phyloP scores from a whole-genome alignment of 2,797 vertebrate species.

The Cynopterus sphinx region DNA sequence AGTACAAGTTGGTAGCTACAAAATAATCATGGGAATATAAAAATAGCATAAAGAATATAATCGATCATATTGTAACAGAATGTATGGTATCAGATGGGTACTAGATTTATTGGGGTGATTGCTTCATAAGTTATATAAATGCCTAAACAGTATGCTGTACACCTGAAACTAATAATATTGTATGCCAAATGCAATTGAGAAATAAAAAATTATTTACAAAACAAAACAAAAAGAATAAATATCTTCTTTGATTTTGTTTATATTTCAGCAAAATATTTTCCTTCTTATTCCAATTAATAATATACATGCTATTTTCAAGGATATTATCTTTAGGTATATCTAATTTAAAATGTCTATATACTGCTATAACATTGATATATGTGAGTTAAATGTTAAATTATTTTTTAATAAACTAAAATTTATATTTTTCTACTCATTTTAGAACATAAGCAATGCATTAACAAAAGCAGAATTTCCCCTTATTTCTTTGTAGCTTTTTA shows the following conservation, averaged over 20 bases:
- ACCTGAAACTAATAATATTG: no score
- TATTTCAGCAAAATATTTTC: neutral
- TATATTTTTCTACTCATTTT: neutral
- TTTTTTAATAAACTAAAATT: neutral
- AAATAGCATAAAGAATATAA: no score
- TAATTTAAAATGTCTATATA: neutral
- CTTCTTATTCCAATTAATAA: neutral
- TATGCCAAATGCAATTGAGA: no score
- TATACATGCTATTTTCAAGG: neutral
- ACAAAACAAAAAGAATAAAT: no score
- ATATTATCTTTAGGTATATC: neutral
- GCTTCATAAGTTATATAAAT: no score
- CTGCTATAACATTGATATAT: neutral
- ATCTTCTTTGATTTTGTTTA: neutral
- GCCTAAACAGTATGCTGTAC: no score
- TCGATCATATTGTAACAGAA: no score
- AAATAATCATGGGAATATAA: no score
- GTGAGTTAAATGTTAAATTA: neutral
- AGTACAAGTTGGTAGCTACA: no score
- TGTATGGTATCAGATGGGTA: no score
- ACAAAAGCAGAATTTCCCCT: neutral
- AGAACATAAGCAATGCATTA: neutral
- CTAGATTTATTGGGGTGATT: no score
- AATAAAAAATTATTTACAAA: no score
- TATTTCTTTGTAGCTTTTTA: neutral